Base-by-base conservation (phyloP, 2,113 vertebrate genomes). In the Oceanodroma tethys region DNA sequence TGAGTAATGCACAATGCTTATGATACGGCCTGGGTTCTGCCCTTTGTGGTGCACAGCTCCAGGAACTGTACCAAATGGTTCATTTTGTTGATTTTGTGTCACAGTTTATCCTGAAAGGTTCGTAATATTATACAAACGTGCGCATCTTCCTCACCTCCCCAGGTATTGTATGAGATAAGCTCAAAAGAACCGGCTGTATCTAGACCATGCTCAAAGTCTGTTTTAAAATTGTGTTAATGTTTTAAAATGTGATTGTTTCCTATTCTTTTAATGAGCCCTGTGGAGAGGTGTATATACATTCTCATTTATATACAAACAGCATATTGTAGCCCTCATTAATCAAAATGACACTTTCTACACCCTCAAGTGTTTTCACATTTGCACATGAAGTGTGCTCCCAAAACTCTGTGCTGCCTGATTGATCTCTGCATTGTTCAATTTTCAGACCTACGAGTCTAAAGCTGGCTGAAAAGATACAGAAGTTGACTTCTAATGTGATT, bases 311-410 rank as follows among this genome's bases (percentile, higher is more conserved):
- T 14, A 93, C 30, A 66, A 71, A 79, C 43, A 93, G 40, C 36
- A 43, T 23, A 38, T 84, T 92, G 65, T 84, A 89, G 73, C 30
- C 27, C 22, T 87, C 73, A 48, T 95, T 92, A 91, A 96, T 96
- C 95, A 96, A 84, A 95, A 67, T 86, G 88, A 88, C 95, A 85
- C 83, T 43, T 90, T 84, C 60, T 94, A 40, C 71, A 95, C 82
- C 56, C 88, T 92, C 45, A 68, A 81, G 72, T 95, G 65, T 95
- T 93, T 55, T 58, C 58, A 34, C 60, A 94, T 95, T 92, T 96
- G 83, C 92, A 92, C 94, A 94, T 84, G 92, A 94, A 95, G 76
- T 11, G 5, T 84, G 48, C 59, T 91, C 73, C 84, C 68, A 63
- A 96, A 95, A 91, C 66, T 55, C 47, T 43, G 65, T 88, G 70